These are phyloP conservation scores for Choloepus didactylus DNA, from an alignment of 2,797 vertebrate species.

Conservation along the genomic window DNA sequence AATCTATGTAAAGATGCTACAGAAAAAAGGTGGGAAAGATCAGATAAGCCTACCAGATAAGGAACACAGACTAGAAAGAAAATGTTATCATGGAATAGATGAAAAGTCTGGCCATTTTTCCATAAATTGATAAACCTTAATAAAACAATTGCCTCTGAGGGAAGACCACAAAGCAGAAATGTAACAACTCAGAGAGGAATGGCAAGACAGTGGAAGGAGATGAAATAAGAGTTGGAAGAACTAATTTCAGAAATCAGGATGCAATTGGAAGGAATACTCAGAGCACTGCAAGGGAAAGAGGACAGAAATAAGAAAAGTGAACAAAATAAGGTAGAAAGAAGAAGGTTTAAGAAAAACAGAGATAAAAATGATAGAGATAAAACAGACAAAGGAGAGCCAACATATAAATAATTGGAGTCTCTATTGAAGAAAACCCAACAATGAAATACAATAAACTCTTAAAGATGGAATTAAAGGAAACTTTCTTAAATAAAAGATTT, in stretches of 20 bases:
- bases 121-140: background rate
- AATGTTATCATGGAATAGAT: background rate
- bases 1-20: slow-evolving; percentile 5
- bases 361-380: slow-evolving; percentile 24
- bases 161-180: background rate
- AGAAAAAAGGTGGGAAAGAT: background rate
- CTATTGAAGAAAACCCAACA: slow-evolving; percentile 24
- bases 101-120: background rate
- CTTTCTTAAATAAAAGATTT: slow-evolving; percentile 35
- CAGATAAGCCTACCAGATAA: background rate
- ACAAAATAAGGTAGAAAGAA: background rate
- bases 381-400: slow-evolving; percentile 24
- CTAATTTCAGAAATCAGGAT: background rate
- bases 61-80: background rate
- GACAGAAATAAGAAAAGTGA: background rate
- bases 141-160: background rate
- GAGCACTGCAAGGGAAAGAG: background rate
- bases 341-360: background rate
- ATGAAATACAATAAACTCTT: slow-evolving; percentile 14
- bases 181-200: background rate
- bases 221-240: background rate
- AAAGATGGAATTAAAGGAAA: slow-evolving; percentile 19
- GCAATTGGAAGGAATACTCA: background rate
- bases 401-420: slow-evolving; percentile 34
- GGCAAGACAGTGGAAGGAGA: background rate